phyloP scores from a whole-genome alignment of 1,140 invertebrate species.

The Drosophila miranda region DNA sequence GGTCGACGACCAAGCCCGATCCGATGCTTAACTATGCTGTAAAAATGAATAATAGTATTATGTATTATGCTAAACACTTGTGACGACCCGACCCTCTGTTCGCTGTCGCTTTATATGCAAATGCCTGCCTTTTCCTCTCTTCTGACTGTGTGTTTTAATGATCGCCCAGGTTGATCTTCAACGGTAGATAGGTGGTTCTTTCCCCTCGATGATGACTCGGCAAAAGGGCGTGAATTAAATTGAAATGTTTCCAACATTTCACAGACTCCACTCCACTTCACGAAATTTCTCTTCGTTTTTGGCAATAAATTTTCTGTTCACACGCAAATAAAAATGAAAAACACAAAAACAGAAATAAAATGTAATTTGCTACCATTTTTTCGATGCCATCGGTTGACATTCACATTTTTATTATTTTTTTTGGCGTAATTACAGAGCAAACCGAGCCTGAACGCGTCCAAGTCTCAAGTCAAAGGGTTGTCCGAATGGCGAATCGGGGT shows the following conservation, averaged over 20 bases:
- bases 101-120: slow-evolving; percentile 43
- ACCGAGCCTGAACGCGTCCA: slow-evolving; percentile 19
- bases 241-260: slow-evolving; percentile 60
- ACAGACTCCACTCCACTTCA: slow-evolving; percentile 16
- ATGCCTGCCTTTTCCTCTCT: slow-evolving; percentile 21
- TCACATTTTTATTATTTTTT: slow-evolving; percentile 76
- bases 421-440: slow-evolving; percentile 63
- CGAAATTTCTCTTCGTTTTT: slow-evolving; percentile 31
- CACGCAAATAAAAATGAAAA: slow-evolving; percentile 49
- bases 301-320: slow-evolving; percentile 47
- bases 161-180: slow-evolving; percentile 37
- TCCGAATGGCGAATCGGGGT: slow-evolving; percentile 54
- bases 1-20: slow-evolving; percentile 45
- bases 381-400: slow-evolving; percentile 58
- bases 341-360: slow-evolving; percentile 64
- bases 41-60: slow-evolving; percentile 64
- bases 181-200: slow-evolving; percentile 37
- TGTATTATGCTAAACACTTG: slow-evolving; percentile 57
- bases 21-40: slow-evolving; percentile 54
- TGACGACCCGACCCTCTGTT: slow-evolving; percentile 26
- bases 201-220: slow-evolving; percentile 15
- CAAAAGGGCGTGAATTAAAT: slow-evolving; percentile 47
- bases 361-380: slow-evolving; percentile 72
- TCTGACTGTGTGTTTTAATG: slow-evolving; percentile 27
- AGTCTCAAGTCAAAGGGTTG: slow-evolving; percentile 22